Evolutionary conservation across 2,888 invertebrate species (phyloP), one percentile per base, ranked within the genome.

Genomic region (Sceliomorpha sp.): DNA sequence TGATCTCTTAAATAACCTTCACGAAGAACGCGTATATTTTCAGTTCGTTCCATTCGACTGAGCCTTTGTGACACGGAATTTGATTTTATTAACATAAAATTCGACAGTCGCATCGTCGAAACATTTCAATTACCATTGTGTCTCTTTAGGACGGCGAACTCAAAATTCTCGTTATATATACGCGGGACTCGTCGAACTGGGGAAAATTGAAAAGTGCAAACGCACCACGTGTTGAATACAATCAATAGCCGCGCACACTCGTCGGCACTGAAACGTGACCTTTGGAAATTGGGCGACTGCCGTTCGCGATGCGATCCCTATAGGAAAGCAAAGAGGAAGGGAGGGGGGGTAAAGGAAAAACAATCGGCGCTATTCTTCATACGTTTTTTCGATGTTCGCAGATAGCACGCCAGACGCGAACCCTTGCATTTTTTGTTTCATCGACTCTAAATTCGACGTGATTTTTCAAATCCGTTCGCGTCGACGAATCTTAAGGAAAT

Each of bases 211-310:
- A 67, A 67, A 67, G 60, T 68, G 68, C 62, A 62, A 68, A 68
- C 56, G 56, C 37, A 62, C 68, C 68, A 68, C 68, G 68, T 62
- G 68, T 68, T 68, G 62, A 68, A 68, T 62, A 68, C 68, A 68
- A 69, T 69, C 68, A 68, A 68, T 68, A 68, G 67, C 47, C 51
- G 31, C 24, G 40, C 68, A 62, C 62, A 68, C 42, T 56, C 62
- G 56, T 60, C 51, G 56, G 50, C 62, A 68, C 67, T 60, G 68
- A 68, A 62, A 68, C 68, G 68, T 68, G 68, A 68, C 68, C 68
- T 62, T 68, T 62, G 62, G 31, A 68, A 62, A 62, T 68, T 68
- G 60, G 68, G 68, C 68, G 62, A 56, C 60, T 56, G 51, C 29
- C 68, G 50, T 34, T 62, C 42, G 68, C 62, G 29, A 44, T 36